Evolutionary conservation across 2,888 invertebrate genomes (phyloP).

Genomic region (Oligia latruncula): DNA sequence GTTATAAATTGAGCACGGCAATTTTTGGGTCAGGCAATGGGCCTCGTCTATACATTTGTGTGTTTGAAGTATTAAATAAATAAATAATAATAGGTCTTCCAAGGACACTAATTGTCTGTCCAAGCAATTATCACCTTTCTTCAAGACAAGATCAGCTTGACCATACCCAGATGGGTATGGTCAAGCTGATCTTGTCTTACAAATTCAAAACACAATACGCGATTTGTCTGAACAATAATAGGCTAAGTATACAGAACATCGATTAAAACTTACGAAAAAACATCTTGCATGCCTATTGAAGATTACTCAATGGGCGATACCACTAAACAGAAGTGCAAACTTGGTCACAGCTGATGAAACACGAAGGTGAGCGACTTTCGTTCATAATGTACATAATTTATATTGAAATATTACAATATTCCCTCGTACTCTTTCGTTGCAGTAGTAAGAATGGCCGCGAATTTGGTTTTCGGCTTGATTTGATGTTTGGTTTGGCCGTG

Average conservation of each 20-base stretch:
- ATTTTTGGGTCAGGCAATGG: background rate
- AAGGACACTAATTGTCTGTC: background rate
- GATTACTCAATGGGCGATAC: constrained; percentile 42
- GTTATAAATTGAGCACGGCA: background rate
- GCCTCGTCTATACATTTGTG: no score
- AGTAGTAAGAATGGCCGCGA: background rate
- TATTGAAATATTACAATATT: constrained; percentile 41
- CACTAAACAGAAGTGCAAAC: constrained; percentile 37
- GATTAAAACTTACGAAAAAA: constrained; percentile 6
- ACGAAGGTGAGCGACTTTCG: constrained; percentile 65
- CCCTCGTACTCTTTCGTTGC: constrained; percentile 7
- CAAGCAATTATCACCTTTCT: background rate
- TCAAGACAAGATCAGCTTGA: no score
- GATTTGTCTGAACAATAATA: background rate
- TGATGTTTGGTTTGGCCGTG: background rate
- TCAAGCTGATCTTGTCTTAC: background rate
- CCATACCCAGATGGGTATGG: no score
- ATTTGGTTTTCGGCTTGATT: background rate
- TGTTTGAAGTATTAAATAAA: no score
- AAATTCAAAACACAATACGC: background rate
- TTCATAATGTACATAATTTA: constrained; percentile 29
- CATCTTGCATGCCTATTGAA: constrained; percentile 29
- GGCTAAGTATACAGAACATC: background rate
- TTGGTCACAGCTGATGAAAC: constrained; percentile 63
- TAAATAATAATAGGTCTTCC: no score